These are phyloP conservation scores for Cliona cf. orientalis DNA, from an alignment of 37 sponge, comb jelly and placozoan species.

Conservation along the genomic window DNA sequence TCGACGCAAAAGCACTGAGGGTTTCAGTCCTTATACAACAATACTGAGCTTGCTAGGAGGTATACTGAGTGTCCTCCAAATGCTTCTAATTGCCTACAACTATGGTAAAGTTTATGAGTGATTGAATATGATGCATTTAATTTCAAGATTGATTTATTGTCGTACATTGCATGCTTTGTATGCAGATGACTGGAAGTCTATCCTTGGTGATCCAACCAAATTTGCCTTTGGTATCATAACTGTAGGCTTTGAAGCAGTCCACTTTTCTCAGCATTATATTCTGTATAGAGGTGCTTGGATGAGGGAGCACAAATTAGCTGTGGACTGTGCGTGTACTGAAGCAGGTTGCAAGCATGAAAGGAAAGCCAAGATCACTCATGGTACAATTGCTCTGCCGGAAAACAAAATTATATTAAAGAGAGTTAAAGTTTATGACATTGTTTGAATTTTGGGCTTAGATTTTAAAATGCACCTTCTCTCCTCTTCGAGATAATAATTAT, in stretches of 20 bases:
- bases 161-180: neutral
- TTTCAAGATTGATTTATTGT: neutral
- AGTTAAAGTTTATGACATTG: too few relatives aligned
- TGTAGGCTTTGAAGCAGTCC: slow-evolving; percentile 84
- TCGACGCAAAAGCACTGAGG: slow-evolving; percentile 87
- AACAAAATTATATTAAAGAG: too few relatives aligned
- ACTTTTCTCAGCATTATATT: slow-evolving; percentile 94
- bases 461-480: too few relatives aligned
- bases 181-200: slow-evolving; percentile 95
- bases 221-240: slow-evolving; percentile 92
- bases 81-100: slow-evolving; percentile 97
- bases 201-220: slow-evolving; percentile 96
- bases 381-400: too few relatives aligned
- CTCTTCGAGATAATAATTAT: too few relatives aligned
- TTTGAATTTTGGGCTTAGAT: too few relatives aligned
- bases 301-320: too few relatives aligned
- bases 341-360: too few relatives aligned
- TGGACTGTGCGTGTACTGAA: too few relatives aligned
- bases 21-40: slow-evolving; percentile 88
- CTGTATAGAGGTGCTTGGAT: too few relatives aligned
- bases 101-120: too few relatives aligned
- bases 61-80: slow-evolving; percentile 86
- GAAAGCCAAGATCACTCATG: too few relatives aligned
- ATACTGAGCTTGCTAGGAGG: slow-evolving; percentile 95
- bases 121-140: neutral